These are phyloP conservation scores for Trachops cirrhosus DNA, from an alignment of 2,797 vertebrate genomes.

Conservation along the genomic window DNA sequence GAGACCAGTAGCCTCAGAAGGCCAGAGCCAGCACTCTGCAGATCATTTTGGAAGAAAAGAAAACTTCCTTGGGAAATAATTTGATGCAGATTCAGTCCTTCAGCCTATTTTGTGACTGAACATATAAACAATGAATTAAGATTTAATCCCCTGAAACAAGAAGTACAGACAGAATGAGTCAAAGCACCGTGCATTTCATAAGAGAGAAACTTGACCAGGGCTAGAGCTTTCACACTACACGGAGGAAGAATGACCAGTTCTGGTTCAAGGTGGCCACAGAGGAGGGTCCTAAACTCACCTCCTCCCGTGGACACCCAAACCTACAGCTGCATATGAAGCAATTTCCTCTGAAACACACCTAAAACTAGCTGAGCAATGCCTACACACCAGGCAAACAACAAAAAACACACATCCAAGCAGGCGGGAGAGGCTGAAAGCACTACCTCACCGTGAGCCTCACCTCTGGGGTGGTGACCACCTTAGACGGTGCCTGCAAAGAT, in stretches of 20 bases:
- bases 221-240: neutral
- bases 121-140: neutral
- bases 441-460: neutral
- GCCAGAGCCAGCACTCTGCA: neutral
- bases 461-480: accelerated
- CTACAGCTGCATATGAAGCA: neutral
- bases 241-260: neutral
- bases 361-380: neutral
- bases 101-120: neutral
- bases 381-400: neutral
- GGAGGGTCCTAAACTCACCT: neutral
- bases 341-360: neutral
- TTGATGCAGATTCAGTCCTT: neutral
- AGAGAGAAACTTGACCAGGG: neutral
- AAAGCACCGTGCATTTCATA: neutral
- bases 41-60: neutral
- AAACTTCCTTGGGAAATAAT: neutral
- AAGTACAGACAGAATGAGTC: neutral
- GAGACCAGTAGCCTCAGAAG: neutral
- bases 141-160: neutral
- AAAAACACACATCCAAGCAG: neutral
- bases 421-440: neutral
- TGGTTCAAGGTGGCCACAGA: neutral
- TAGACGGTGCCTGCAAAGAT: neutral
- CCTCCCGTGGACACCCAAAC: neutral